Conservation (phyloP, 1,140 invertebrate genomes). For the Asobara japonica region DNA sequence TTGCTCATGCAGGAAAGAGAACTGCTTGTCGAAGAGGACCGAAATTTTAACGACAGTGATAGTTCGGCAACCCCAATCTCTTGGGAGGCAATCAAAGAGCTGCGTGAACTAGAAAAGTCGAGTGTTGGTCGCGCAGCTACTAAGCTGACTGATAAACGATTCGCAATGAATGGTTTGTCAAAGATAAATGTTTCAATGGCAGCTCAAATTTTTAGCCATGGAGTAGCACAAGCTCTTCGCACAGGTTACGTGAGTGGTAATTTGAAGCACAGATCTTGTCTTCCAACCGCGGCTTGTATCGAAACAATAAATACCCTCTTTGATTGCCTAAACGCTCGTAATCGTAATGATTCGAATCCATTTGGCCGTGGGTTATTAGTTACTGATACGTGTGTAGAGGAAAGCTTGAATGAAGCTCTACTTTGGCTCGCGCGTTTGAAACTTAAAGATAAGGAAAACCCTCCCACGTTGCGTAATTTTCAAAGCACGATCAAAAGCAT, state of each 20-base stretch:
- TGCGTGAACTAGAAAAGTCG: too few relatives aligned
- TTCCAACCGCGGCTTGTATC: slow-evolving; percentile 32
- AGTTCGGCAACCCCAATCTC: background rate
- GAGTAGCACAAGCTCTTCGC: background rate
- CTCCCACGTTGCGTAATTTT: slow-evolving; percentile 29
- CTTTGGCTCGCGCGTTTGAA: slow-evolving; percentile 29
- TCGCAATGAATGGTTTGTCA: background rate
- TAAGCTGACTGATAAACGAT: background rate
- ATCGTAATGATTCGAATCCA: slow-evolving; percentile 25
- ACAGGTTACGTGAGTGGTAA: background rate
- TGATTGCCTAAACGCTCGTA: slow-evolving; percentile 40
- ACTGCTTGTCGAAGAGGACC: background rate
- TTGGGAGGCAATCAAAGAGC: too few relatives aligned
- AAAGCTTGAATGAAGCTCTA: slow-evolving; percentile 26
- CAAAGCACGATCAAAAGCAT: slow-evolving; percentile 31
- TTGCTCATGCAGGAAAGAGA: too few relatives aligned
- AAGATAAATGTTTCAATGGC: background rate
- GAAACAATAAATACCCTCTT: slow-evolving; percentile 36
- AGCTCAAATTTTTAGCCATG: background rate
- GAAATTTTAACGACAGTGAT: background rate
- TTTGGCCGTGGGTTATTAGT: slow-evolving; percentile 32
- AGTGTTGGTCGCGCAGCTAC: too few relatives aligned
- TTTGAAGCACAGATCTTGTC: slow-evolving; percentile 19
- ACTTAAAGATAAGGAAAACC: background rate
- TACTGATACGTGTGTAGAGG: slow-evolving; percentile 28